Conservation (phyloP, 2,113 vertebrate genomes). For the Psilopsiagon aymara region DNA sequence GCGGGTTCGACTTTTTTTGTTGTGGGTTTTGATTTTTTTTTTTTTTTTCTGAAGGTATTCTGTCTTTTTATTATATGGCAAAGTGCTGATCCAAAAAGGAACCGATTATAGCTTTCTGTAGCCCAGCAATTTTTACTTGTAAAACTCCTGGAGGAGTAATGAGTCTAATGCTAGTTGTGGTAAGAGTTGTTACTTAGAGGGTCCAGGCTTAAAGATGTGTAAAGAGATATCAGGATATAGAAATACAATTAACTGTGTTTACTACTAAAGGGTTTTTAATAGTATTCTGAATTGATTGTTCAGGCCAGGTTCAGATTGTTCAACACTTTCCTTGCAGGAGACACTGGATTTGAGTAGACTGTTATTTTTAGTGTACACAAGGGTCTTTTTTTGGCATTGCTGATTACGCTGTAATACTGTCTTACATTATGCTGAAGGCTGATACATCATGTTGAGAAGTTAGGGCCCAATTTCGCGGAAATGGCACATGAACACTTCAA, state of each 20-base stretch:
- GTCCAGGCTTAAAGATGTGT: neutral
- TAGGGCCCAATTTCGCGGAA: rapidly evolving
- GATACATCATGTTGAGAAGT: neutral
- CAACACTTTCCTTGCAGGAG: neutral
- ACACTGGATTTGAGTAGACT: neutral
- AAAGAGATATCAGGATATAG: neutral
- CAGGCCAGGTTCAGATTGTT: neutral
- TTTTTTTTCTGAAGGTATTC: neutral
- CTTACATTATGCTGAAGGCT: neutral
- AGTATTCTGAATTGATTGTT: neutral
- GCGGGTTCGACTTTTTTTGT: no score
- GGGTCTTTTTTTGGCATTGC: neutral
- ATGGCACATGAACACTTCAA: neutral
- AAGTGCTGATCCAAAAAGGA: neutral
- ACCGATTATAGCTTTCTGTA: neutral
- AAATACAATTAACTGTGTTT: neutral
- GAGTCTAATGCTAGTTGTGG: neutral
- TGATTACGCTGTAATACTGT: neutral
- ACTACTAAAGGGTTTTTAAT: neutral
- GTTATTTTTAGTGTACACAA: neutral
- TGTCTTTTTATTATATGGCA: neutral
- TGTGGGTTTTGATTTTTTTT: no score
- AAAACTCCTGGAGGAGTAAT: neutral
- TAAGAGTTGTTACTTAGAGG: neutral
- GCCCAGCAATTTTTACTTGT: neutral